These are phyloP conservation scores for Tetramorium simillimum DNA, from an alignment of 1,140 invertebrate species.

Conservation along the genomic window DNA sequence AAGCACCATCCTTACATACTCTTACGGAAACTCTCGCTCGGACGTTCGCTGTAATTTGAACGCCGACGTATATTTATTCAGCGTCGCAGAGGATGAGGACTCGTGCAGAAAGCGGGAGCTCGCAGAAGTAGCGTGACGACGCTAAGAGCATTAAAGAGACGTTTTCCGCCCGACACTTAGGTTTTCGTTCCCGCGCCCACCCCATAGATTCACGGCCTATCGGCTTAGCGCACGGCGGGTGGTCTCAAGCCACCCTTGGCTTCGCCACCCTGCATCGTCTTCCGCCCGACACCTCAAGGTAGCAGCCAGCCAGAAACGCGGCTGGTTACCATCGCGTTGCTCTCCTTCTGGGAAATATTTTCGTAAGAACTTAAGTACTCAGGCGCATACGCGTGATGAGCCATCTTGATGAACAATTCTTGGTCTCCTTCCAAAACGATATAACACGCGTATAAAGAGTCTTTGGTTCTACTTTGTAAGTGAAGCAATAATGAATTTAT, in stretches of 20 bases:
- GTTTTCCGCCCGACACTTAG: constrained; percentile 84
- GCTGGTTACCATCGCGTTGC: constrained; percentile 38
- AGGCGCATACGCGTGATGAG: constrained; percentile 46
- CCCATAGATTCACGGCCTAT: constrained; percentile 84
- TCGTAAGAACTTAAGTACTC: constrained; percentile 81
- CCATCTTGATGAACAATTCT: constrained; percentile 52
- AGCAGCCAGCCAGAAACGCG: constrained; percentile 25
- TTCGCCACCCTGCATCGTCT: constrained; percentile 68
- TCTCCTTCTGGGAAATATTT: constrained; percentile 78
- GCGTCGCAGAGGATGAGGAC: constrained; percentile 76
- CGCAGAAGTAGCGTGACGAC: constrained; percentile 76
- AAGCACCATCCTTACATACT: too few relatives aligned
- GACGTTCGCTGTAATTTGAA: constrained; percentile 79
- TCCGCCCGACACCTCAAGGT: constrained; percentile 25
- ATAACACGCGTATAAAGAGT: constrained; percentile 1
- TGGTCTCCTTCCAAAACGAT: neutral
- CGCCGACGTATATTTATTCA: constrained; percentile 83
- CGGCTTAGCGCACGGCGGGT: constrained; percentile 83
- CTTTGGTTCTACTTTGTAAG: neutral
- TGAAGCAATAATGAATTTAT: neutral
- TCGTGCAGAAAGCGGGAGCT: constrained; percentile 49
- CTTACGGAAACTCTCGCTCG: neutral
- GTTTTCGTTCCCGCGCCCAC: constrained; percentile 81
- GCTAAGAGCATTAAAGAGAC: constrained; percentile 85
- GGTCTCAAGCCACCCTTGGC: constrained; percentile 77